Percentiles rank a stretch among this genome's conserved stretches.
These are phyloP conservation scores for Ectemnius continuus DNA, from an alignment of 2,888 invertebrate genomes.

Conservation along the genomic window DNA sequence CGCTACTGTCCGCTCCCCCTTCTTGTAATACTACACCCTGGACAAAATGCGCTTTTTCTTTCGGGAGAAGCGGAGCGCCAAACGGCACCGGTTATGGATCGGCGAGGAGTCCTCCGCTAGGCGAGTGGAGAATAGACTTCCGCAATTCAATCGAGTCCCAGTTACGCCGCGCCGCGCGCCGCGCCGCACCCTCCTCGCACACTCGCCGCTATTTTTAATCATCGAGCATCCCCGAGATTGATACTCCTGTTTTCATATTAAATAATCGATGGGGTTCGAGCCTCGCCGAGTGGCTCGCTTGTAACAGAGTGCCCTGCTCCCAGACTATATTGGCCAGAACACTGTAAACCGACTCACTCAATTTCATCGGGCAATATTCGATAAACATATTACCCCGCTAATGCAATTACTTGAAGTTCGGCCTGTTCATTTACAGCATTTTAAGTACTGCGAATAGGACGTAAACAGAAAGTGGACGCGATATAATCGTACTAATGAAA, in stretches of 20 bases:
- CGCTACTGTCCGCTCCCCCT: background rate
- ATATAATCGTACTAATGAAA: too few species aligned
- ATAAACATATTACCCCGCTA: background rate
- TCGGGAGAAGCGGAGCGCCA: background rate
- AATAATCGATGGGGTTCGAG: constrained; percentile 19
- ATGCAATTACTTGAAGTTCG: too few species aligned
- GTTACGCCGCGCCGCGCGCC: too few species aligned
- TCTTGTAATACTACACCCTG: constrained; percentile 19
- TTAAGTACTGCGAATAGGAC: too few species aligned
- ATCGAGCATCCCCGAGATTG: background rate
- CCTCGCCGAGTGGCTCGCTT: background rate
- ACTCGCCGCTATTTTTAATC: background rate
- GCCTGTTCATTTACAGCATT: too few species aligned
- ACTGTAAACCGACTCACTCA: background rate
- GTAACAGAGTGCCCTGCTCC: constrained; percentile 15
- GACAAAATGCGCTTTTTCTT: background rate
- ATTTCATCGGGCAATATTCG: background rate
- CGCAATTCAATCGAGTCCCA: too few species aligned
- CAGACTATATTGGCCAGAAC: background rate
- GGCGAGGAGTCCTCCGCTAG: background rate
- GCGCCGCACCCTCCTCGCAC: background rate
- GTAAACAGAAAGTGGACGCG: too few species aligned
- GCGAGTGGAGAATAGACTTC: background rate
- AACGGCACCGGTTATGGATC: constrained; percentile 12
- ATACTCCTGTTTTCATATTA: constrained; percentile 13